These are phyloP conservation scores for Strix occidentalis DNA, from an alignment of 2,797 vertebrate genomes.

Conservation along the genomic window DNA sequence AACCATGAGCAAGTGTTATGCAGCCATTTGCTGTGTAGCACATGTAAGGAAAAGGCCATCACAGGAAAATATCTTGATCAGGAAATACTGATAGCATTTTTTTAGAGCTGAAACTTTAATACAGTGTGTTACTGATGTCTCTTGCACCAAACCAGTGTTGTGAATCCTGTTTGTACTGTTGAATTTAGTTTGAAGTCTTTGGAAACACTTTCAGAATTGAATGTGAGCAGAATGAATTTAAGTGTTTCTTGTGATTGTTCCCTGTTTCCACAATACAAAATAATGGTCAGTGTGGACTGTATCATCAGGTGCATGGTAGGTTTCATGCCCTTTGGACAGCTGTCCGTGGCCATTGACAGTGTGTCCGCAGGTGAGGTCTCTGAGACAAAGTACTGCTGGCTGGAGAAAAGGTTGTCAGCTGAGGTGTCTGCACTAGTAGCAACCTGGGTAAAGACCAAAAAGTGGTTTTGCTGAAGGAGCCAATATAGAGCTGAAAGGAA, in stretches of 20 bases:
- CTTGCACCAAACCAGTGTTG: neutral
- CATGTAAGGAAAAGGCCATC: neutral
- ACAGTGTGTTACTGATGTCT: accelerated
- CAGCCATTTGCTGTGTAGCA: neutral
- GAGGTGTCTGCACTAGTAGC: neutral
- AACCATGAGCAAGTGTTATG: neutral
- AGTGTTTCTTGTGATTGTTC: neutral
- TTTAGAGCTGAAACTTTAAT: neutral
- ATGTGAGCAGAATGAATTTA: neutral
- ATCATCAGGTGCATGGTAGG: neutral
- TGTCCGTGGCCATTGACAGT: accelerated
- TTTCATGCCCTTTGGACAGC: neutral
- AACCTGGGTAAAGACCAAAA: neutral
- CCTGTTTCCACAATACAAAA: neutral
- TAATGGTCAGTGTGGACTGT: neutral
- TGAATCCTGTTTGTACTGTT: neutral
- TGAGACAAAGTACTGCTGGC: neutral
- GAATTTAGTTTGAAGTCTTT: neutral
- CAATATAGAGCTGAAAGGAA: neutral
- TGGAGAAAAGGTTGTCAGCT: neutral
- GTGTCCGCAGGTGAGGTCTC: neutral
- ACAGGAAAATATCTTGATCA: neutral
- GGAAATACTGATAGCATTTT: neutral
- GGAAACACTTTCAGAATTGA: neutral
- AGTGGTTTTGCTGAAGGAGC: neutral